phyloP scores from a whole-genome alignment of 2,113 vertebrate species.

The Heteronetta atricapilla region DNA sequence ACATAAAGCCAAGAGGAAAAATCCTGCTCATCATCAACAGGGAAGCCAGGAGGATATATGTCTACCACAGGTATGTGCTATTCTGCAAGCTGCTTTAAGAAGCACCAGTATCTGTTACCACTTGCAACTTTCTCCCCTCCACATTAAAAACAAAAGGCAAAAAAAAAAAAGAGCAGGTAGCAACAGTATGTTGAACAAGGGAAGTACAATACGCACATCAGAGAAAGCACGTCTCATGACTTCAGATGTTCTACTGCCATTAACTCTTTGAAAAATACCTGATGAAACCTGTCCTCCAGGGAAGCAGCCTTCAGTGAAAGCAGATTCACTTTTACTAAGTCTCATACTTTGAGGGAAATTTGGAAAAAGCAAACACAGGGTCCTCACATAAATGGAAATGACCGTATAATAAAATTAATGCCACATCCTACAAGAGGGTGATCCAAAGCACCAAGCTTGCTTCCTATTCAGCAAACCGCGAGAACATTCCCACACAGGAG shows the following conservation, averaged over 20 bases:
- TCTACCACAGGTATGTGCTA: constrained; percentile 13
- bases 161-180: not conserved
- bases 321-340: not conserved
- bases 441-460: not conserved
- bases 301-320: not conserved
- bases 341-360: not conserved
- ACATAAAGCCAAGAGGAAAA: constrained; percentile 41
- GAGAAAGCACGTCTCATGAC: not conserved
- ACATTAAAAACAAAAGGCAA: not conserved
- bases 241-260: not conserved
- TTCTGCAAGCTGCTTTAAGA: not conserved
- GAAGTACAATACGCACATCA: not conserved
- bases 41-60: not conserved
- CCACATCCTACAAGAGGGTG: not conserved
- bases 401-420: not conserved
- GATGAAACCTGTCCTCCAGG: not conserved
- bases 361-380: not conserved
- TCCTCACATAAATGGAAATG: not conserved
- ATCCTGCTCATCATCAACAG: not conserved
- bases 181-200: not conserved
- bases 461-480: not conserved
- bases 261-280: not conserved
- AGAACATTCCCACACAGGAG: not conserved
- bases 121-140: not conserved
- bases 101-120: not conserved